Evolutionary conservation across 2,797 vertebrate genomes (phyloP), one percentile per base, ranked within the genome.

Genomic region (Pyrrhura leucotis): DNA sequence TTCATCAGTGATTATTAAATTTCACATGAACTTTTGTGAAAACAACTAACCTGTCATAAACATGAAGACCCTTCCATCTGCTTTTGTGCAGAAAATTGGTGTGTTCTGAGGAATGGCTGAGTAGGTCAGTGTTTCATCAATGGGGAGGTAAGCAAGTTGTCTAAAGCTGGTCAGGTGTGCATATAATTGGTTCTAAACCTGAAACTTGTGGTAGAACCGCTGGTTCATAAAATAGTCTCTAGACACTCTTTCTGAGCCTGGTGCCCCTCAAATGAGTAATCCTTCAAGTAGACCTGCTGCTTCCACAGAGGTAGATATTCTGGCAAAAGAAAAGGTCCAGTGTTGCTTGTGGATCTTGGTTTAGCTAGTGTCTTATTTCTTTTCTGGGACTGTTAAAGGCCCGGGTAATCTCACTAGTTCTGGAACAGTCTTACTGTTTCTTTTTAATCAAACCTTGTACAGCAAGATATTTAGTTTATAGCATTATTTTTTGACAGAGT

Each of bases 351-450:
- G 28, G 67, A 50, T 92, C 25, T 37, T 79, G 47, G 37, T 54
- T 63, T 26, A 35, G 2, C 42, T 63, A 6, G 6, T 58, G 29
- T 39, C n/a, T 62, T 73, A 7, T 12, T 86, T 79, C 25, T 90
- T 12, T 50, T 58, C 7, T 0, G 1, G 29, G n/a, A 54, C 37
- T 69, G 50, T 61, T 72, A 33, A 54, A 58, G 0, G 14, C 13
- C 39, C 35, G 23, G 58, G 16, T 90, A 39, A 15, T 82, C 42
- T 88, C 25, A 10, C 12, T 51, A 21, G 28, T 31, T 87, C 44
- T 87, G 59, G 47, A 76, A 61, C 62, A 84, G 45, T 26, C 78
- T 88, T 29, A 4, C 65, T 54, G 40, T 8, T 80, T 88, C 48
- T 88, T 58, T 75, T 92, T 48, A 45, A 42, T 80, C 61, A 80